phyloP scores from a whole-genome alignment of 2,888 invertebrate species.

The Sinodicranocentrus sp. region DNA sequence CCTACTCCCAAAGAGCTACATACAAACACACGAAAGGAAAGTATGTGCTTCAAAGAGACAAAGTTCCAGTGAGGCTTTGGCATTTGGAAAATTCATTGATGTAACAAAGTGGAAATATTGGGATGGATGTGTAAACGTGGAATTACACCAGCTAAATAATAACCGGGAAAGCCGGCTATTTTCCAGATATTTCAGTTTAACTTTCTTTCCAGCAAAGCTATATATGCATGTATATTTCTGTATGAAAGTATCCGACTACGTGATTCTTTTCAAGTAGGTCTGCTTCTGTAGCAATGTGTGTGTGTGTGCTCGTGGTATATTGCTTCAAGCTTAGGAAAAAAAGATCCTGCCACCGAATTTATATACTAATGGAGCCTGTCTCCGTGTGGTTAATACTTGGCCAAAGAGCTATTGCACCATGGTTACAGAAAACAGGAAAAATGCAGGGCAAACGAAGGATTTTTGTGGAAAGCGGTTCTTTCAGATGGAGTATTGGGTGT shows the following conservation, averaged over 20 bases:
- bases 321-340: no score
- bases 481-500: neutral
- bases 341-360: no score
- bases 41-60: conserved; percentile 17
- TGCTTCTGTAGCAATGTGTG: neutral
- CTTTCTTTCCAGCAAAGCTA: neutral
- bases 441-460: conserved; percentile 3
- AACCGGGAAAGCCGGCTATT: no score
- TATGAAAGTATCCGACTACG: neutral
- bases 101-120: conserved; percentile 36
- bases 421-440: neutral
- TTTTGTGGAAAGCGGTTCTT: neutral
- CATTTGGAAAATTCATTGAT: conserved; percentile 36
- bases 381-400: no score
- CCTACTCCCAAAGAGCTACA: neutral
- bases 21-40: neutral
- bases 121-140: conserved; percentile 17
- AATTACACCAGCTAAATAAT: conserved; percentile 10
- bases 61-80: neutral
- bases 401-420: no score
- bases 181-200: neutral
- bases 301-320: neutral
- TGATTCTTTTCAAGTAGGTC: conserved; percentile 27
- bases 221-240: neutral
- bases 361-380: no score